Percentiles rank a stretch among this genome's conserved stretches.
These are phyloP conservation scores for Rhynchotus rufescens DNA, from an alignment of 2,797 vertebrate species.

Conservation along the genomic window DNA sequence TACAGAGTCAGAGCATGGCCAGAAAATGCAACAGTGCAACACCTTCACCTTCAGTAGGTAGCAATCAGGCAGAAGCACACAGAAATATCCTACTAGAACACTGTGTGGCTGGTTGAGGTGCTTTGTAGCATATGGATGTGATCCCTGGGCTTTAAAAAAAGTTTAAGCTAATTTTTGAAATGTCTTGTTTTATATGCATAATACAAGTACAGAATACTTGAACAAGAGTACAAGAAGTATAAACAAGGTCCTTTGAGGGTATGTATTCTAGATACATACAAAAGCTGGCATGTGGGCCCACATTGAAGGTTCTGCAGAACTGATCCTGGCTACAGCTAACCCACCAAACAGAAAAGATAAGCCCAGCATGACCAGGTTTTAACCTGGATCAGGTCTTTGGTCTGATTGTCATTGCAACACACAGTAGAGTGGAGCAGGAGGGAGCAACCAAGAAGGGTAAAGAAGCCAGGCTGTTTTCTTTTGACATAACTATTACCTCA, in stretches of 20 bases:
- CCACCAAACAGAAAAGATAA: not conserved
- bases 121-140: not conserved
- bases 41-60: not conserved
- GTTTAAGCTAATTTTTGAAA: no score
- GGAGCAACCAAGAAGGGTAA: not conserved
- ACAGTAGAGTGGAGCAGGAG: no score
- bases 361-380: not conserved
- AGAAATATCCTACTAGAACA: not conserved
- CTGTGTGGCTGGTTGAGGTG: not conserved
- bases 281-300: not conserved
- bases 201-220: no score
- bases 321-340: not conserved
- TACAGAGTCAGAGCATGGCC: not conserved
- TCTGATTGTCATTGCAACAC: not conserved
- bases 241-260: not conserved
- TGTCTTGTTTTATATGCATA: no score
- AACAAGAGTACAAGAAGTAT: no score
- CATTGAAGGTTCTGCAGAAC: not conserved
- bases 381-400: not conserved
- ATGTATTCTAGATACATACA: not conserved
- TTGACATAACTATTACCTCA: not conserved
- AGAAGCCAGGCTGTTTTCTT: not conserved
- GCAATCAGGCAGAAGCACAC: no score
- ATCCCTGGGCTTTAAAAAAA: not conserved
- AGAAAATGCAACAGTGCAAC: fast-evolving